A percentile compares a stretch with the other conserved stretches of the same genome.
phyloP scores from a whole-genome alignment of 1,140 invertebrate species.

The Drosophila littoralis region DNA sequence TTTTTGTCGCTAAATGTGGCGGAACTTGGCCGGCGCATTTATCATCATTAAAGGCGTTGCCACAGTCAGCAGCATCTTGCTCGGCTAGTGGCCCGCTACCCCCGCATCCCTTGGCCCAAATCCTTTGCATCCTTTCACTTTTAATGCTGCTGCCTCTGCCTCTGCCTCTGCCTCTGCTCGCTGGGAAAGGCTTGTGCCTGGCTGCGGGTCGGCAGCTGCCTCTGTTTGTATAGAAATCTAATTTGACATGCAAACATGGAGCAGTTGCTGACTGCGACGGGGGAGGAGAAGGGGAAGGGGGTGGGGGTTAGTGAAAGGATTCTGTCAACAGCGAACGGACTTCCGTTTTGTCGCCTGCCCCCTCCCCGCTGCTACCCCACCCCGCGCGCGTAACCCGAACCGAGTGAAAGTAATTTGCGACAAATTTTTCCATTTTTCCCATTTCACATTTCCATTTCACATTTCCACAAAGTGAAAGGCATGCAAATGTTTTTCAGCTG shows the following conservation, averaged over 20 bases:
- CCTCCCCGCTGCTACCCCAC: too few relatives aligned
- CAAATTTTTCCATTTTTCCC: constrained; percentile 68
- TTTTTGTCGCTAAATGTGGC: constrained; percentile 70
- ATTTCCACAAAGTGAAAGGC: constrained; percentile 68
- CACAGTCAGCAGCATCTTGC: constrained; percentile 38
- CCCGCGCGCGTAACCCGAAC: constrained; percentile 49
- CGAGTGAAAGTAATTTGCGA: constrained; percentile 80
- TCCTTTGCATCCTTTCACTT: constrained; percentile 67
- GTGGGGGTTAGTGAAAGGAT: constrained; percentile 62
- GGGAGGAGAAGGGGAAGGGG: not conserved
- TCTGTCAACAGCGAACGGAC: constrained; percentile 32
- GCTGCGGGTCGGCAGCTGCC: constrained; percentile 68
- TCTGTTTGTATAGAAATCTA: constrained; percentile 78
- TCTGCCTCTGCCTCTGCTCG: too few relatives aligned
- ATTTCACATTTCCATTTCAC: constrained; percentile 4
- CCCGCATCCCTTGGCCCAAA: constrained; percentile 23
- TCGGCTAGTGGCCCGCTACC: constrained; percentile 3
- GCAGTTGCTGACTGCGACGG: not conserved
- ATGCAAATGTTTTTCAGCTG: constrained; percentile 78
- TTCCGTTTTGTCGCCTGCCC: constrained; percentile 33
- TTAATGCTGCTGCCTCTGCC: constrained; percentile 1
- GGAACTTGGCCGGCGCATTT: constrained; percentile 75
- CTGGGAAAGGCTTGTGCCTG: constrained; percentile 64
- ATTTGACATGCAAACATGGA: constrained; percentile 80
- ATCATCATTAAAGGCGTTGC: constrained; percentile 77